phyloP scores from a whole-genome alignment of 2,888 invertebrate species.

The Allygus modestus region DNA sequence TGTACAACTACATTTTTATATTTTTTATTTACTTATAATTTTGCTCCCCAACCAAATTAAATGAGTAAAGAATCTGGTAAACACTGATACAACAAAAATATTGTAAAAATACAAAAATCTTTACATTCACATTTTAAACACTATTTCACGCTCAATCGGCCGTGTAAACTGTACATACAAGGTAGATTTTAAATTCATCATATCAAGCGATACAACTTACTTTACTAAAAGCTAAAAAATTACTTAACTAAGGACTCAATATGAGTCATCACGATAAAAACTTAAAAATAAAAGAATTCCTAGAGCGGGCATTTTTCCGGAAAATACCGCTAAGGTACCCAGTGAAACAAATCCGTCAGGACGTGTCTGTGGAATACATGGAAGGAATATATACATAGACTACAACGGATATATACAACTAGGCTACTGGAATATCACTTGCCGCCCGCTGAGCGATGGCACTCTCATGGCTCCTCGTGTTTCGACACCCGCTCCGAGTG shows the following conservation, averaged over 20 bases:
- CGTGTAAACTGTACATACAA: slow-evolving; percentile 46
- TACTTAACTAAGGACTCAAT: slow-evolving; percentile 61
- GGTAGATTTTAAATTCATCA: slow-evolving; percentile 45
- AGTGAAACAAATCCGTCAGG: slow-evolving; percentile 50
- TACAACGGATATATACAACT: slow-evolving; percentile 50
- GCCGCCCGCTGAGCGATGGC: slow-evolving; percentile 33
- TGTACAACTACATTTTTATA: too few relatives aligned
- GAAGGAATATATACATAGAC: slow-evolving; percentile 56
- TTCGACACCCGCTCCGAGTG: slow-evolving; percentile 12
- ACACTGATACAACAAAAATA: slow-evolving; percentile 43
- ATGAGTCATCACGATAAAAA: slow-evolving; percentile 59
- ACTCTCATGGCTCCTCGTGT: slow-evolving; percentile 13
- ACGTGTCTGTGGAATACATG: slow-evolving; percentile 56
- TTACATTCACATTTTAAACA: slow-evolving; percentile 51
- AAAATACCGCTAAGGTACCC: slow-evolving; percentile 58
- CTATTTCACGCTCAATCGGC: neutral
- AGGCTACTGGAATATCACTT: slow-evolving; percentile 57
- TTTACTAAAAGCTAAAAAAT: slow-evolving; percentile 62
- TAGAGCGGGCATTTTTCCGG: slow-evolving; percentile 55
- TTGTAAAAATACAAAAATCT: slow-evolving; percentile 60
- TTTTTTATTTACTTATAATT: neutral
- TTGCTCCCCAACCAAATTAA: slow-evolving; percentile 22
- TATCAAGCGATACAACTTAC: slow-evolving; percentile 52
- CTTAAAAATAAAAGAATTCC: slow-evolving; percentile 47
- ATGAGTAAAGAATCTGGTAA: slow-evolving; percentile 2